Evolutionary conservation across 2,797 vertebrate genomes (phyloP), one percentile per base, ranked within the genome.

Genomic region (Amblyopsis hoosieri): DNA sequence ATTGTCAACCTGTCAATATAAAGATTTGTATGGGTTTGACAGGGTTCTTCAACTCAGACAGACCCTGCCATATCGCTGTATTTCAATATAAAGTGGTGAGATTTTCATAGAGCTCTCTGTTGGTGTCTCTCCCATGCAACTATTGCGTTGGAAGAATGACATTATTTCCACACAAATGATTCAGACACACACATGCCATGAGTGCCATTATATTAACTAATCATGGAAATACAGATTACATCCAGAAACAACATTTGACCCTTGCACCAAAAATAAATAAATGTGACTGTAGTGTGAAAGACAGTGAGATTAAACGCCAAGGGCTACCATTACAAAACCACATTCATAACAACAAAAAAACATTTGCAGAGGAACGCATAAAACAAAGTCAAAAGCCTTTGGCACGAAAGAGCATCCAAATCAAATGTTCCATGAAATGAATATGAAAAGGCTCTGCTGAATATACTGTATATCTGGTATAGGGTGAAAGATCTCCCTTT

Each of bases 341-440:
- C 74, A 77, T 76, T 82, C 78, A 59, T 61, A 70, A 83, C 64
- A 69, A 87, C 79, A 88, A 89, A 89, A 83, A 84, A 84, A 78
- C 75, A 80, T 68, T 67, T 31, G 66, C 67, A 62, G 54, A 74
- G 72, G 68, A 82, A 72, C 80, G 51, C 4, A 61, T 64, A 72
- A 70, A 82, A 79, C 78, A 81, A 79, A 78, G 74, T 63, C 76
- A 45, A 54, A 82, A 81, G 65, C 66, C 80, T 69, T 73, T 29
- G 58, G 70, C 71, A 85, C 74, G 64, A 76, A 79, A 83, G 62
- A 77, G 77, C 64, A 67, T 79, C 71, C 68, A 81, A 87, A 87
- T 90, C 80, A 90, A 92, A 92, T 89, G 83, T 90, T 87, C 85
- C 87, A 88, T 91, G 84, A 91, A 92, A 92, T 90, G 75, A 90